Percentiles rank a stretch among this genome's conserved stretches.
Conservation (phyloP, 2,113 vertebrate genomes). For the Gavia stellata region DNA sequence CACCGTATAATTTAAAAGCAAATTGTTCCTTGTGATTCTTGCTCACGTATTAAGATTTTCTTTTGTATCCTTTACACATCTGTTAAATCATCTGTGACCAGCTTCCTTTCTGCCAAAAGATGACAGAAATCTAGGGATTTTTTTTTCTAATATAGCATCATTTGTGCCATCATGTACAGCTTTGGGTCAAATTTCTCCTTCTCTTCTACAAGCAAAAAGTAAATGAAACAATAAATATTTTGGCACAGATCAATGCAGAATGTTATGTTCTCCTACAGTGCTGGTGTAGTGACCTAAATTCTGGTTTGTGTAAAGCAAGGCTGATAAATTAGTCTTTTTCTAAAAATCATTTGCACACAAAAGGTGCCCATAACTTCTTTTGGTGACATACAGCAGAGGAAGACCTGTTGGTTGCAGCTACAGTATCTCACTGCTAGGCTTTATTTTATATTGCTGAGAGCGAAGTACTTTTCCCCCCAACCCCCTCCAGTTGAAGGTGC, state of each 20-base stretch:
- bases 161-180: background rate
- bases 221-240: background rate
- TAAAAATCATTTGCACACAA: background rate
- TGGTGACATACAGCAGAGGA: background rate
- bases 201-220: background rate
- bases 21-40: background rate
- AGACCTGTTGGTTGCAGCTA: slow-evolving; percentile 3
- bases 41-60: background rate
- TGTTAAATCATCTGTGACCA: background rate
- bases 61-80: background rate
- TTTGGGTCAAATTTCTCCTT: background rate
- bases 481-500: background rate
- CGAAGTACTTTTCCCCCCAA: background rate
- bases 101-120: background rate
- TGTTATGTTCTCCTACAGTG: background rate
- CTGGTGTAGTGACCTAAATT: background rate
- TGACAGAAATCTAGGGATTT: background rate
- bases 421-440: background rate
- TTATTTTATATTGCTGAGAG: background rate
- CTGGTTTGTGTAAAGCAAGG: background rate
- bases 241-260: background rate
- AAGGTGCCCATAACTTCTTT: background rate
- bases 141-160: background rate
- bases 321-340: background rate
- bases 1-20: background rate